These are phyloP conservation scores for Aelia acuminata DNA, from an alignment of 2,888 invertebrate genomes.

Conservation along the genomic window DNA sequence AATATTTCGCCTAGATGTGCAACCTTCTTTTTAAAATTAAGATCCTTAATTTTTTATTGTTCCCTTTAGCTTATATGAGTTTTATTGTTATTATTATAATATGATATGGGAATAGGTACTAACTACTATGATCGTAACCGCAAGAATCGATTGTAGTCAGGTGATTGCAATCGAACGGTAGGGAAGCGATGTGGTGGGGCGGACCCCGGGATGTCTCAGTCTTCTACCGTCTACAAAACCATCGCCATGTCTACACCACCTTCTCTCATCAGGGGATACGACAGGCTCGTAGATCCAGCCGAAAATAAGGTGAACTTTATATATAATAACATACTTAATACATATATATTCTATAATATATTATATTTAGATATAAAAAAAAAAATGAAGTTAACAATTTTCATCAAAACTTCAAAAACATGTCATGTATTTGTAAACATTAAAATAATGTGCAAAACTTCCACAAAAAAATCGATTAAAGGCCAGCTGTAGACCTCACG, in stretches of 20 bases:
- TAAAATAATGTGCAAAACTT: too few species aligned
- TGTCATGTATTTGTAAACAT: too few species aligned
- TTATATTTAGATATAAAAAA: too few species aligned
- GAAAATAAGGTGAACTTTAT: slow-evolving; percentile 58
- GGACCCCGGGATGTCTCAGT: background rate
- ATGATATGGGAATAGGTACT: background rate
- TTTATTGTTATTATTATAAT: background rate
- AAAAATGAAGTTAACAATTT: too few species aligned
- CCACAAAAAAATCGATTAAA: too few species aligned
- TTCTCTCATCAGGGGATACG: slow-evolving; percentile 61
- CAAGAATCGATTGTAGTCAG: slow-evolving; percentile 26
- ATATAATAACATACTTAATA: background rate
- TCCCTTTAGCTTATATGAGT: background rate
- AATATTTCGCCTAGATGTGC: background rate
- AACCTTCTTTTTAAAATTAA: background rate
- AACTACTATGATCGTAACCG: background rate
- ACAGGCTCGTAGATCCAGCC: slow-evolving; percentile 58
- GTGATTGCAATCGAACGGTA: slow-evolving; percentile 30
- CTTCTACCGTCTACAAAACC: background rate
- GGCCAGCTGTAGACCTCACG: too few species aligned
- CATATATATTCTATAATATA: background rate
- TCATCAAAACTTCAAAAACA: too few species aligned
- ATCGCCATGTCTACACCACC: slow-evolving; percentile 60
- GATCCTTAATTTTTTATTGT: background rate
- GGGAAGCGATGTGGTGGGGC: slow-evolving; percentile 32